These are phyloP conservation scores for Sebastes wilsoni DNA, from an alignment of 2,797 vertebrate species.

Conservation along the genomic window DNA sequence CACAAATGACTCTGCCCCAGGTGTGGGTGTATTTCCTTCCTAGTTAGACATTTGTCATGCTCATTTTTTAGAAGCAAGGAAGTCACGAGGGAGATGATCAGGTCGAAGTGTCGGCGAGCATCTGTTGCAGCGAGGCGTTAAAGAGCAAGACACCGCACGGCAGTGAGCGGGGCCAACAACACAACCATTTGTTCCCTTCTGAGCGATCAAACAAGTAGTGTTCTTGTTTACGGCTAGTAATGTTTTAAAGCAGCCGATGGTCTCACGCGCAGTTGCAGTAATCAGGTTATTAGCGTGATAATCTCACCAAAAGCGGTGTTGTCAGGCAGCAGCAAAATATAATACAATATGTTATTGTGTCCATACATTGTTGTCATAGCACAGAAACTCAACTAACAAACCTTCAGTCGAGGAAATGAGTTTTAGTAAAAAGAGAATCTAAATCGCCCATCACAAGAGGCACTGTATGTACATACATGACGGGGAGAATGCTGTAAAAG, in stretches of 20 bases:
- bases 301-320: not conserved
- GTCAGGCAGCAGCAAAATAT: not conserved
- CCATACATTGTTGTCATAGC: not conserved
- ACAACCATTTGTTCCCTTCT: not conserved
- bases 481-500: not conserved
- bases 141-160: not conserved
- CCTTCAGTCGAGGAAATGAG: not conserved
- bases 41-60: not conserved
- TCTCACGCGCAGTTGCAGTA: not conserved
- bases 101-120: not conserved
- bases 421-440: not conserved
- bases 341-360: not conserved
- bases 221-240: not conserved
- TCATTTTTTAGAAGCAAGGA: not conserved
- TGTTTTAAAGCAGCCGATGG: not conserved
- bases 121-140: not conserved
- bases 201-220: not conserved
- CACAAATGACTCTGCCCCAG: not conserved
- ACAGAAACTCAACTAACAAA: not conserved
- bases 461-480: not conserved
- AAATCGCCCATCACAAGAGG: not conserved
- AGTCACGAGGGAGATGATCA: not conserved
- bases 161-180: not conserved
- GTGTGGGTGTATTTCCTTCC: not conserved
- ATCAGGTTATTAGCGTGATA: not conserved